A percentile compares a stretch with the other conserved stretches of the same genome.
Evolutionary conservation across 1,140 invertebrate genomes (phyloP).

Genomic region (Pseudachorutes palmiensis): DNA sequence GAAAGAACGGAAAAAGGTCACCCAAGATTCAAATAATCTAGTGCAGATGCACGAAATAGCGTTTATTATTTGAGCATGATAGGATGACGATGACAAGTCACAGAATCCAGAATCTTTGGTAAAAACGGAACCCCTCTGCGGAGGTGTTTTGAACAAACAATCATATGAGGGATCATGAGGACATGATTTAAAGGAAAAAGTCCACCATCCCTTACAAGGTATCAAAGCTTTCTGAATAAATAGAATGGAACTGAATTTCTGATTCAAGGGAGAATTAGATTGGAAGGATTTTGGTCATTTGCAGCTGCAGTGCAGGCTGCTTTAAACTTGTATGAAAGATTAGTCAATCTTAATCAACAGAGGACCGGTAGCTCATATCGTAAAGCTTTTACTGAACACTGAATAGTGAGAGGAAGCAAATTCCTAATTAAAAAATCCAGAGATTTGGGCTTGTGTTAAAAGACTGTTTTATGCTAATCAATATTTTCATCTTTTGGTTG

Average conservation of each 20-base stretch:
- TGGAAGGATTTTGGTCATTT: neutral
- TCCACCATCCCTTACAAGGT: neutral
- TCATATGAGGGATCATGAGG: too few species aligned
- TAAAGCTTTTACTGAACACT: neutral
- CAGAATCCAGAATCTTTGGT: neutral
- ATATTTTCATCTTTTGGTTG: neutral
- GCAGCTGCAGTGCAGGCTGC: neutral
- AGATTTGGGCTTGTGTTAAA: neutral
- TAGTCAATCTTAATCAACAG: neutral
- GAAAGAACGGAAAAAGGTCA: constrained; percentile 3
- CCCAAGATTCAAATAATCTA: neutral
- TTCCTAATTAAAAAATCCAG: neutral
- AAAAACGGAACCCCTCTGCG: neutral
- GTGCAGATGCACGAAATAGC: neutral
- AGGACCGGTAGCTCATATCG: neutral
- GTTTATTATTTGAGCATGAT: constrained; percentile 11
- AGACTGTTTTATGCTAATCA: neutral
- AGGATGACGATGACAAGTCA: constrained; percentile 3
- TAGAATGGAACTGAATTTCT: neutral
- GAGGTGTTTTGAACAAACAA: too few species aligned
- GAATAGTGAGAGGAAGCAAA: neutral
- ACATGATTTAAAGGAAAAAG: neutral
- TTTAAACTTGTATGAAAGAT: neutral
- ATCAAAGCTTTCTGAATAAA: neutral
- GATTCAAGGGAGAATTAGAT: neutral